Conservation (phyloP, 2,113 vertebrate genomes). For the Alligator mississippiensis region DNA sequence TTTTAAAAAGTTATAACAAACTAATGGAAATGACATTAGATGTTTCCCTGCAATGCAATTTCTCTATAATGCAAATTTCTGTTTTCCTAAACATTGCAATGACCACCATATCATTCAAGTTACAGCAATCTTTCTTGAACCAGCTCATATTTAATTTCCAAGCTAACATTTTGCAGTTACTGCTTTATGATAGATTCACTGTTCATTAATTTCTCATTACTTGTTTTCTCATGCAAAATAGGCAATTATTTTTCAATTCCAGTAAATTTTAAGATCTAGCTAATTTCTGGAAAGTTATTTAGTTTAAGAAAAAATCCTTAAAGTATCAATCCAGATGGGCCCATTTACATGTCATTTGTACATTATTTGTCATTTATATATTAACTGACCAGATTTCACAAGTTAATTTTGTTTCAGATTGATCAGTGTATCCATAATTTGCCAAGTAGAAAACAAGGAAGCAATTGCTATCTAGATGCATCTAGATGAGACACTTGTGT, state of each 20-base stretch:
- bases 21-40: not conserved
- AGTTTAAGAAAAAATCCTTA: not conserved
- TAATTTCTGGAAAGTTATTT: not conserved
- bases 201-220: conserved; percentile 39
- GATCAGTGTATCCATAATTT: not conserved
- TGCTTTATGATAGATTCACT: conserved; percentile 50
- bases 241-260: not conserved
- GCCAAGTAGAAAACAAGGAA: not conserved
- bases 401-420: too few species aligned
- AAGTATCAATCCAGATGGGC: not conserved
- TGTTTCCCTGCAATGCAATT: not conserved
- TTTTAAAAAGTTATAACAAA: conserved; percentile 2
- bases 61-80: not conserved
- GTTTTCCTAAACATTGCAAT: not conserved
- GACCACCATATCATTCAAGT: conserved; percentile 1
- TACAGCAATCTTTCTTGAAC: not conserved
- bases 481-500: too few species aligned
- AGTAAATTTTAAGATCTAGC: not conserved
- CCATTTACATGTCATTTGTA: accelerated
- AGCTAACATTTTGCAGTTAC: conserved; percentile 22
- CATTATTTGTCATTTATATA: not conserved
- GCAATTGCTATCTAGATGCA: too few species aligned
- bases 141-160: conserved; percentile 40
- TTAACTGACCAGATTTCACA: not conserved
- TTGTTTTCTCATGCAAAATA: conserved; percentile 38